Conservation (phyloP, 2,113 vertebrate species). For the Bubo scandiacus region DNA sequence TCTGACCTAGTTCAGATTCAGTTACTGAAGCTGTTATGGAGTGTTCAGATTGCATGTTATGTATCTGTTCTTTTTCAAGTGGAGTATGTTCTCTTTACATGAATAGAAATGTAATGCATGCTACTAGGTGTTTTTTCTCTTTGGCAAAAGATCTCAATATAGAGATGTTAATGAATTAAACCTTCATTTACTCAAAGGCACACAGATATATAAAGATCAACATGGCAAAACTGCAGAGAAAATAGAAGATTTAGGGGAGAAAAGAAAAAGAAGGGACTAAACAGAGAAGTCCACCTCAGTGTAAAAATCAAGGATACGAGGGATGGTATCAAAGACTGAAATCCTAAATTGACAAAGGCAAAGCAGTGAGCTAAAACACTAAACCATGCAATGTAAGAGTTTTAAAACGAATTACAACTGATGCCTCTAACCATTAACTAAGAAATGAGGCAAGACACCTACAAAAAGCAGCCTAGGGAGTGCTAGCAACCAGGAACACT, state of each 20-base stretch:
- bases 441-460: not conserved
- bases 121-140: not conserved
- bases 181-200: not conserved
- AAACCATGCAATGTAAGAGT: not conserved
- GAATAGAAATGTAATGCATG: not conserved
- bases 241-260: not conserved
- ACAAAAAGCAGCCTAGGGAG: not conserved
- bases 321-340: not conserved
- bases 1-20: not conserved
- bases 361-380: not conserved
- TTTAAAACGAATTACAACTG: not conserved
- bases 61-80: not conserved
- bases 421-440: not conserved
- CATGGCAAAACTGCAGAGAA: not conserved
- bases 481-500: not conserved
- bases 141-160: not conserved
- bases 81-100: not conserved
- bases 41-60: not conserved
- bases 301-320: not conserved
- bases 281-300: not conserved
- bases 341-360: not conserved
- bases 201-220: not conserved
- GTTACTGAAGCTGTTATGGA: not conserved
- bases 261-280: not conserved
- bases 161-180: not conserved